Conservation (phyloP, 2,113 vertebrate species). For the Ia io region DNA sequence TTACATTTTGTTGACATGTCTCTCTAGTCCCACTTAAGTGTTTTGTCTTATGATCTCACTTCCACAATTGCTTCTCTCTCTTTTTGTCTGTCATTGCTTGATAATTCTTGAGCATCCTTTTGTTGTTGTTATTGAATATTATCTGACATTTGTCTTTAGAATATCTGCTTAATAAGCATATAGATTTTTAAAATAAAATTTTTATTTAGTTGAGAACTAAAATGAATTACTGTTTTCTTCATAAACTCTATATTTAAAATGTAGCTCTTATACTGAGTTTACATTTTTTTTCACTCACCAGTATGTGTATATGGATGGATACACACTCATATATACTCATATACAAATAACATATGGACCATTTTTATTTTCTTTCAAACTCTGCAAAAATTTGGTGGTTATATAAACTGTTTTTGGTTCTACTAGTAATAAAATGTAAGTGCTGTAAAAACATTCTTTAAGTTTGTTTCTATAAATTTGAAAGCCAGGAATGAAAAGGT, state of each 20-base stretch:
- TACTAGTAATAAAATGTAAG: neutral
- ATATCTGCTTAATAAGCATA: neutral
- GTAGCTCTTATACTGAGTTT: neutral
- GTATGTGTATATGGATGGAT: neutral
- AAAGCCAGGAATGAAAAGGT: neutral
- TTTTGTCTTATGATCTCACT: neutral
- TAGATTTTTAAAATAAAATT: neutral
- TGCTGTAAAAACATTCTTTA: neutral
- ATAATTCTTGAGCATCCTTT: neutral
- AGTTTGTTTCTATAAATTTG: neutral
- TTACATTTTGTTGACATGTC: neutral
- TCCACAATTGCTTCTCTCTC: neutral
- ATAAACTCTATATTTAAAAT: neutral
- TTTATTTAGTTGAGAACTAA: neutral
- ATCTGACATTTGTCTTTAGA: neutral
- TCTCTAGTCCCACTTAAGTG: neutral
- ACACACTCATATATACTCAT: neutral
- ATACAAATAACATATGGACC: neutral
- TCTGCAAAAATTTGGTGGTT: neutral
- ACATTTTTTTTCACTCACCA: neutral
- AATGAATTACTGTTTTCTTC: neutral
- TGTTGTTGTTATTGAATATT: neutral
- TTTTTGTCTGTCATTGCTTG: neutral
- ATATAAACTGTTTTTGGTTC: neutral
- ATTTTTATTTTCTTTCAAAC: slow-evolving; percentile 23